These are phyloP conservation scores for Euura lappo DNA, from an alignment of 1,140 invertebrate species.

Conservation along the genomic window DNA sequence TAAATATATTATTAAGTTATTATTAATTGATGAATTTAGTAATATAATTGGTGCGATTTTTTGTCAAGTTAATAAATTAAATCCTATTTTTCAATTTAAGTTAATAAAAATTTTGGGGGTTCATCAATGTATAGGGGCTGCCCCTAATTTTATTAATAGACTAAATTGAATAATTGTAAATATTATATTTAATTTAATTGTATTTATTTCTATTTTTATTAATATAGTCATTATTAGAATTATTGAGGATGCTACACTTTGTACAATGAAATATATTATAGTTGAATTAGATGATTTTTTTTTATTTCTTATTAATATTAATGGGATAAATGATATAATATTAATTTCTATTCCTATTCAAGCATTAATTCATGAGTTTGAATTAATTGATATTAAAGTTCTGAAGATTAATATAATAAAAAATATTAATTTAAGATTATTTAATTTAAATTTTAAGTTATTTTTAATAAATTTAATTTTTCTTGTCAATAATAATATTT, in stretches of 20 bases:
- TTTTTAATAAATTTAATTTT: constrained; percentile 61
- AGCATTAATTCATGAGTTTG: constrained; percentile 59
- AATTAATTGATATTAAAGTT: constrained; percentile 58
- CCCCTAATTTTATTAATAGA: constrained; percentile 57
- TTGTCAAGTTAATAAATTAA: constrained; percentile 61
- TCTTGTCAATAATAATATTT: constrained; percentile 63
- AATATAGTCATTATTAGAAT: constrained; percentile 38
- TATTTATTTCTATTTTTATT: constrained; percentile 28
- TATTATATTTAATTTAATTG: constrained; percentile 38
- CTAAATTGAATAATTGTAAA: constrained; percentile 41
- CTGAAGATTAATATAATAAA: constrained; percentile 57
- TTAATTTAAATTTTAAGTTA: constrained; percentile 49
- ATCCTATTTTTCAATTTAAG: constrained; percentile 51
- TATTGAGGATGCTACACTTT: constrained; percentile 57
- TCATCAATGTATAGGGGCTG: constrained; percentile 59
- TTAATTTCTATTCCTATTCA: constrained; percentile 66
- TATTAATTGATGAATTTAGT: constrained; percentile 52
- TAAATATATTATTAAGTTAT: constrained; percentile 50
- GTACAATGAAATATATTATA: constrained; percentile 61
- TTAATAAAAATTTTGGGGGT: constrained; percentile 58
- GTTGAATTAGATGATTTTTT: constrained; percentile 48
- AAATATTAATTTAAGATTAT: constrained; percentile 52
- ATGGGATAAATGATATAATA: constrained; percentile 59
- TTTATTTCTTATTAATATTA: constrained; percentile 55
- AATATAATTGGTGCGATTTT: constrained; percentile 61